phyloP scores from a whole-genome alignment of 1,140 invertebrate species.

The Lasioglossum albipes region DNA sequence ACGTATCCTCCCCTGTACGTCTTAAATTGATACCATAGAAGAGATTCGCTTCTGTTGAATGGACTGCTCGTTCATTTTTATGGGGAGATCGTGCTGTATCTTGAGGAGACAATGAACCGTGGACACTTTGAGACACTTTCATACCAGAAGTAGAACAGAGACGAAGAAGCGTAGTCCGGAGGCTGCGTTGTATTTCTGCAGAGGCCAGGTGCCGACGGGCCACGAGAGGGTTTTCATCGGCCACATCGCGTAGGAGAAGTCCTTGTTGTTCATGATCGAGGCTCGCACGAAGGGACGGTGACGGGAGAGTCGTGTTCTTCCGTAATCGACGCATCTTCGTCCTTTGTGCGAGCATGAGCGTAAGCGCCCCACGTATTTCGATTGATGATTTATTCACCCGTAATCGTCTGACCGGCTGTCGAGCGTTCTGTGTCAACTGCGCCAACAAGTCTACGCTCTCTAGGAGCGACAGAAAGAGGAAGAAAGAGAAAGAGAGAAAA shows the following conservation, averaged over 20 bases:
- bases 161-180: constrained; percentile 20
- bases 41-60: no score
- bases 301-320: no score
- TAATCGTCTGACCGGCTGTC: background rate
- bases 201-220: constrained; percentile 50
- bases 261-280: constrained; percentile 20
- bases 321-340: background rate
- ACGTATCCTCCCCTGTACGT: no score
- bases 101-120: no score
- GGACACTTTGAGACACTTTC: no score
- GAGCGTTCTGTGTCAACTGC: background rate
- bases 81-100: no score
- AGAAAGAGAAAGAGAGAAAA: background rate
- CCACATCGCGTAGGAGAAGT: constrained; percentile 35
- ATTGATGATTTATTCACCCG: constrained; percentile 18
- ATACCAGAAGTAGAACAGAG: no score
- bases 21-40: no score
- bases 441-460: background rate
- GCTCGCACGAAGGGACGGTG: no score
- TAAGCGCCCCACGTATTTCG: background rate
- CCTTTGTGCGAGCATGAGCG: no score
- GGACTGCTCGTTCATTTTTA: no score
- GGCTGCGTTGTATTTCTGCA: constrained; percentile 24
- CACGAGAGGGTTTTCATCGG: constrained; percentile 40
- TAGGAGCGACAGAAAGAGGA: no score